Evolutionary conservation across 1,140 invertebrate genomes (phyloP).

Genomic region (Formica exsecta): DNA sequence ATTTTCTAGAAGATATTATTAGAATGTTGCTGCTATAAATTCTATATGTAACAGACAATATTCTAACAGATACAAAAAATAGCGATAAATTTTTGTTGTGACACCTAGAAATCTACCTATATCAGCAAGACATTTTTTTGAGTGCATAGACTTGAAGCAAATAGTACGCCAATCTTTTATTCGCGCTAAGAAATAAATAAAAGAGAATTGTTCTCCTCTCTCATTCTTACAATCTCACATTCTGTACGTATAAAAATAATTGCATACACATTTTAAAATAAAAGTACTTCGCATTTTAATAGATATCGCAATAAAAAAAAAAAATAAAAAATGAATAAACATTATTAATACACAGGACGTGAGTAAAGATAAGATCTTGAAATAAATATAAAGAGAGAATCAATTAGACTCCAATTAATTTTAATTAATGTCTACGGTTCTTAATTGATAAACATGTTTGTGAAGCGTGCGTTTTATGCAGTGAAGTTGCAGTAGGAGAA

Average conservation of each 20-base stretch:
- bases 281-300: not conserved
- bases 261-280: not conserved
- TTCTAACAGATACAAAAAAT: no score
- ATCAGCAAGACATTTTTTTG: no score
- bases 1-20: no score
- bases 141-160: constrained; percentile 7
- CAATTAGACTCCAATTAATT: constrained; percentile 25
- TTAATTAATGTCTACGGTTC: constrained; percentile 30
- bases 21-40: no score
- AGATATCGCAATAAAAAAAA: constrained; percentile 18
- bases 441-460: constrained; percentile 34
- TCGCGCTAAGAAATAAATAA: constrained; percentile 23
- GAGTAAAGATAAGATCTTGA: not conserved
- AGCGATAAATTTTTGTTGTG: no score
- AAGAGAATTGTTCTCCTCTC: not conserved
- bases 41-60: no score
- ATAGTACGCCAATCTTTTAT: constrained; percentile 36
- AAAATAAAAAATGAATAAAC: constrained; percentile 2
- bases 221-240: not conserved
- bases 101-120: no score
- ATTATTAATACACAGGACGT: not conserved
- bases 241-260: not conserved
- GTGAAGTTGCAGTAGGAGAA: not conserved
- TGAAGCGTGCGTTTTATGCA: constrained; percentile 2
- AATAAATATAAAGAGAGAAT: not conserved